phyloP scores from a whole-genome alignment of 1,140 invertebrate genomes.

The Calliopsis andreniformis region DNA sequence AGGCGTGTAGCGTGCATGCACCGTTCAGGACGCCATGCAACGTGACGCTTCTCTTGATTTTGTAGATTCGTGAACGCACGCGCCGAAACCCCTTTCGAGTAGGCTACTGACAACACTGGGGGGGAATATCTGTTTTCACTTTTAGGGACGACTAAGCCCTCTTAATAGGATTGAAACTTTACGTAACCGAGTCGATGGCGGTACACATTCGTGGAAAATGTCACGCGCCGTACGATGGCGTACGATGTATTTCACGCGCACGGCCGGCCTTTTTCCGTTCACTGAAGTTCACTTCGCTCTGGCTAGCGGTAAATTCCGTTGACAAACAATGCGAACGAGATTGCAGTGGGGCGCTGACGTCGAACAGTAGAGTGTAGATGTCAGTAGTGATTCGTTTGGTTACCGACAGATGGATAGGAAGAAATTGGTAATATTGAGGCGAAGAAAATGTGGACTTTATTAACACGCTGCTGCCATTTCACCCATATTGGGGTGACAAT shows the following conservation, averaged over 20 bases:
- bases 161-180: slow-evolving; percentile 30
- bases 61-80: background rate
- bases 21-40: slow-evolving; percentile 45
- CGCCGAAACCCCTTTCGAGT: background rate
- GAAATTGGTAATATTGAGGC: too few relatives aligned
- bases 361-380: too few relatives aligned
- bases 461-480: too few relatives aligned
- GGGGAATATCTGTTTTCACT: background rate
- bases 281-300: background rate
- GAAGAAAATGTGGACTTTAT: too few relatives aligned
- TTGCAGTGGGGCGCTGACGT: slow-evolving; percentile 4
- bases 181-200: slow-evolving; percentile 10
- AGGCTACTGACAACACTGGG: background rate
- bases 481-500: too few relatives aligned
- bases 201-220: background rate
- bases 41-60: background rate
- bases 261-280: background rate
- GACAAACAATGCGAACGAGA: background rate
- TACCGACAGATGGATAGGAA: too few relatives aligned
- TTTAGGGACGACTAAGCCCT: background rate
- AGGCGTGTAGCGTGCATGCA: background rate
- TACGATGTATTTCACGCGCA: background rate
- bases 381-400: too few relatives aligned
- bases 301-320: slow-evolving; percentile 22
- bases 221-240: slow-evolving; percentile 6